Percentiles rank a stretch among this genome's conserved stretches.
Conservation (phyloP, 2,888 invertebrate genomes). For the Sympetrum striolatum region DNA sequence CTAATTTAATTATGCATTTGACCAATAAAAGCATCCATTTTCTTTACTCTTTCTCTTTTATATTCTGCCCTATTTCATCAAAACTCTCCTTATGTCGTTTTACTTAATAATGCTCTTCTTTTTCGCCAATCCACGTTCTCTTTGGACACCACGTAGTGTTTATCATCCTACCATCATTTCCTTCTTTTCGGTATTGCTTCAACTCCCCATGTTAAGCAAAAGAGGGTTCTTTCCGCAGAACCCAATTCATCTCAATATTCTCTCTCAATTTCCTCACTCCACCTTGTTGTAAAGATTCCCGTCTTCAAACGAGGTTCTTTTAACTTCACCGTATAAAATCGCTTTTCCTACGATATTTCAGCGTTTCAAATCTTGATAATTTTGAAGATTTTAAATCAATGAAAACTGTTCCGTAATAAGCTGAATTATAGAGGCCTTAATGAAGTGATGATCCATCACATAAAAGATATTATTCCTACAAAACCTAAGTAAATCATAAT, state of each 20-base stretch:
- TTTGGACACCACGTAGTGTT: background rate
- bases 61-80: background rate
- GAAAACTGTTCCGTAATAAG: too few species aligned
- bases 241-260: background rate
- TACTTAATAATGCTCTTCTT: background rate
- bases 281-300: too few species aligned
- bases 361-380: too few species aligned
- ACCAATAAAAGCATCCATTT: background rate
- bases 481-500: too few species aligned
- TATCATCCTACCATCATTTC: background rate
- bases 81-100: background rate
- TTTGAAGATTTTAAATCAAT: too few species aligned
- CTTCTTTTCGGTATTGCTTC: background rate
- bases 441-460: too few species aligned
- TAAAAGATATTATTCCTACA: too few species aligned
- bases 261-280: background rate
- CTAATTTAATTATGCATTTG: too few species aligned
- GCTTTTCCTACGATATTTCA: too few species aligned
- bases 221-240: background rate
- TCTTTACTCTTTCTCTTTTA: background rate
- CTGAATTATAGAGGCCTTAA: too few species aligned
- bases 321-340: too few species aligned
- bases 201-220: background rate
- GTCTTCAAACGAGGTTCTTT: too few species aligned
- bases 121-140: background rate